Conservation (phyloP, 2,113 vertebrate species). For the Antigone vipio region DNA sequence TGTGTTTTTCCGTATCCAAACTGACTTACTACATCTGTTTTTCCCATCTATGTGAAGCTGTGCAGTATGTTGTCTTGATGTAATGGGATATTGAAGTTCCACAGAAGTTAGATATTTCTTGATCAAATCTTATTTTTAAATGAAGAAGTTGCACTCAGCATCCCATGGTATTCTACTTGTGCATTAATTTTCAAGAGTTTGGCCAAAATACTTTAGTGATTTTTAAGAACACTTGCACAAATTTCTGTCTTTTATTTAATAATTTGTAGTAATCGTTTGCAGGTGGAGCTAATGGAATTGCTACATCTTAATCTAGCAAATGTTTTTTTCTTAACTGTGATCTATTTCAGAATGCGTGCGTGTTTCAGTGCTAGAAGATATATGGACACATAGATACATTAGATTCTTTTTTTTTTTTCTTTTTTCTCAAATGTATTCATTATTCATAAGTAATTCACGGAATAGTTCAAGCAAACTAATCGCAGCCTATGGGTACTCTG, state of each 20-base stretch:
- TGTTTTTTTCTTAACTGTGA: not conserved
- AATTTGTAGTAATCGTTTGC: not conserved
- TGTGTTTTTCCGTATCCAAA: not conserved
- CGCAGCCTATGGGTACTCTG: not conserved
- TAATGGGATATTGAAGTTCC: not conserved
- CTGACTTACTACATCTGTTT: not conserved
- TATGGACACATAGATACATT: not conserved
- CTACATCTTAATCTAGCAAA: not conserved
- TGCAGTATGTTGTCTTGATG: not conserved
- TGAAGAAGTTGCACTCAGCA: not conserved
- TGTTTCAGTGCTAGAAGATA: not conserved
- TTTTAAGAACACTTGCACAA: not conserved
- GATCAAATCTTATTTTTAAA: not conserved
- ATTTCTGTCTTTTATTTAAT: not conserved
- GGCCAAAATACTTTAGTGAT: not conserved
- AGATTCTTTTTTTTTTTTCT: not conserved
- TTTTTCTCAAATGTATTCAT: not conserved
- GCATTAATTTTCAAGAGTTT: not conserved
- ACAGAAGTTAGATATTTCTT: not conserved
- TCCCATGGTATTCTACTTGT: not conserved
- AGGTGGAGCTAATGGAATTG: not conserved
- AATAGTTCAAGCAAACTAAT: not conserved
- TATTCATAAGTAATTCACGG: not conserved
- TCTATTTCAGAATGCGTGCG: not conserved
- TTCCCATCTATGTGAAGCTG: not conserved